Conservation (phyloP, 2,797 vertebrate genomes). For the Hydrocynus forskahlii region DNA sequence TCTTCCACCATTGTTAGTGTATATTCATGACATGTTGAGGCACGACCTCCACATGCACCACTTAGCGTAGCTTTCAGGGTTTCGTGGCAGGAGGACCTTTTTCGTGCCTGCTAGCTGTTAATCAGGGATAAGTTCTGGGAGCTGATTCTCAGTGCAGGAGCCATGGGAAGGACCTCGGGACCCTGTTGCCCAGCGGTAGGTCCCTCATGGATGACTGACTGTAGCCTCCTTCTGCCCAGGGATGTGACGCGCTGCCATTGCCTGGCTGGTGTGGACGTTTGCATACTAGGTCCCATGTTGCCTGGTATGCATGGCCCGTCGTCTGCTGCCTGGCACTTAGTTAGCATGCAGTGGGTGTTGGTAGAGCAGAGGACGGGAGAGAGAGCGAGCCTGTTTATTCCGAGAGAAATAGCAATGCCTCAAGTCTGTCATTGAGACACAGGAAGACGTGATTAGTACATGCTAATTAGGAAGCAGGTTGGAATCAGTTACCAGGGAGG, state of each 20-base stretch:
- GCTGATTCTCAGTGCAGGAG: neutral
- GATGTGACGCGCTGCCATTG: neutral
- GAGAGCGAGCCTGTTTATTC: constrained; percentile 68
- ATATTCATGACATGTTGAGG: constrained; percentile 2
- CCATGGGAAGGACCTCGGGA: neutral
- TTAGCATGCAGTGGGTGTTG: constrained; percentile 13
- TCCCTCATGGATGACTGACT: neutral
- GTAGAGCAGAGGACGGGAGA: constrained; percentile 47
- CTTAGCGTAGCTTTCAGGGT: constrained; percentile 4
- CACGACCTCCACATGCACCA: neutral
- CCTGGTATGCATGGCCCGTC: constrained; percentile 2
- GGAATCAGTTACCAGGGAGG: constrained; percentile 65
- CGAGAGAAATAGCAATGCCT: constrained; percentile 63
- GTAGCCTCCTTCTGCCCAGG: neutral
- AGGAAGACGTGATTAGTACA: constrained; percentile 71
- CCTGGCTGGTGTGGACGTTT: neutral
- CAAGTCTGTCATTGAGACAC: constrained; percentile 67
- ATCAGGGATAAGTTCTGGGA: constrained; percentile 16
- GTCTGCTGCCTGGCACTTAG: constrained; percentile 8
- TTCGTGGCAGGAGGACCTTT: constrained; percentile 20
- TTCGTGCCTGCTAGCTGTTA: constrained; percentile 38
- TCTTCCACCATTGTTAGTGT: constrained; percentile 5
- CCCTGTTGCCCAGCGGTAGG: neutral
- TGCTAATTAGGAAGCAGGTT: constrained; percentile 75
- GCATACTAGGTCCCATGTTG: neutral